Percentiles rank a stretch among this genome's conserved stretches.
phyloP scores from a whole-genome alignment of 2,113 vertebrate species.

The Chrysemys picta region DNA sequence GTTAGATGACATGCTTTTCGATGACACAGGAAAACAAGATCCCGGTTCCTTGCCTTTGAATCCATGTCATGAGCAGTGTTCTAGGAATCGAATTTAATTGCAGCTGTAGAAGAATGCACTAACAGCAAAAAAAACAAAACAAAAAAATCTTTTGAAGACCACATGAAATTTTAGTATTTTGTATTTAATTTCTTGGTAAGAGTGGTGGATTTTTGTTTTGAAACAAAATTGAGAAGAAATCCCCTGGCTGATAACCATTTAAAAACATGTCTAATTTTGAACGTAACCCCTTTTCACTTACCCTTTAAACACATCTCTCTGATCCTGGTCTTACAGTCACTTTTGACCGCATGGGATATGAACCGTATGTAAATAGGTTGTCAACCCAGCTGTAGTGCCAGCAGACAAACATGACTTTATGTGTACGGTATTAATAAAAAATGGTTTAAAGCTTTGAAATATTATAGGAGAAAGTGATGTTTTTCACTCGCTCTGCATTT shows the following conservation, averaged over 20 bases:
- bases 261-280: neutral
- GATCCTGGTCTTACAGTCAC: neutral
- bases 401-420: conserved; percentile 26
- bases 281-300: neutral
- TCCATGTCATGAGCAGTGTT: neutral
- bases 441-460: conserved; percentile 56
- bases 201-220: neutral
- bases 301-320: neutral
- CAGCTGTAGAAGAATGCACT: neutral
- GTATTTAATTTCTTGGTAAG: neutral
- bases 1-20: neutral
- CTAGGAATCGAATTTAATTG: neutral
- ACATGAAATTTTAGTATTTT: neutral
- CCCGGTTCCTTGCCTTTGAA: neutral
- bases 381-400: conserved; percentile 12
- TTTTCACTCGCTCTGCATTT: conserved; percentile 53
- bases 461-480: conserved; percentile 51
- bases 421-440: conserved; percentile 29
- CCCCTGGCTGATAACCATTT: neutral
- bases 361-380: neutral
- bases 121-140: neutral
- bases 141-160: neutral
- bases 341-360: neutral
- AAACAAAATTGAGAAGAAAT: neutral
- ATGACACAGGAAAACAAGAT: neutral